Base-by-base conservation (phyloP, 37 sponge, comb jelly and placozoan genomes). In the Corticium candelabrum region DNA sequence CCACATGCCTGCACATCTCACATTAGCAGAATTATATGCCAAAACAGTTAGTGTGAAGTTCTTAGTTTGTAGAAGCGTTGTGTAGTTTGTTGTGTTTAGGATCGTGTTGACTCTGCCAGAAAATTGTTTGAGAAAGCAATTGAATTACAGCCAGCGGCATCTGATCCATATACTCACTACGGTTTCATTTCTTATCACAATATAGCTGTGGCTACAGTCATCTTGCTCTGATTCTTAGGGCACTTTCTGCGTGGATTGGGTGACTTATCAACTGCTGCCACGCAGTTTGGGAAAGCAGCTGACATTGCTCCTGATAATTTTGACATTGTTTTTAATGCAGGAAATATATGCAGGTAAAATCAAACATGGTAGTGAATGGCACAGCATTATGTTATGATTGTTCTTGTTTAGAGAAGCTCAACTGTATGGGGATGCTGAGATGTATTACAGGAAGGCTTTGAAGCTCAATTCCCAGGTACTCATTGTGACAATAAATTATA, bases 361-460 rank as follows among this genome's bases (percentile, higher is more conserved):
- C n/a, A n/a, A n/a, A n/a, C n/a, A n/a, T n/a, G n/a, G n/a, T n/a
- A n/a, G n/a, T n/a, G n/a, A n/a, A n/a, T n/a, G n/a, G n/a, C n/a
- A n/a, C n/a, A n/a, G n/a, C n/a, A n/a, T n/a, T n/a, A n/a, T n/a
- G n/a, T n/a, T 50, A 78, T 4, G 29, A 21, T 33, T 40, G 33
- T 37, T 38, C 40, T 75, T n/a, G n/a, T n/a, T 1, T 35, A 82
- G 83, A 21, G 83, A 82, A 41, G n/a, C 30, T 15, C 37, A 74
- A 4, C 35, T 35, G 21, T 40, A 37, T 33, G 69, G 40, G 1
- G 40, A 41, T 39, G 83, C 83, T 67, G 83, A 82, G 69, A 43
- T 41, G 38, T 82, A 76, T 39, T 82, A 76, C 69, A 76, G 40
- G 67, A 37, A 36, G 37, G 83, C 83, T 34, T 69, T 80, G 32